Percentiles rank a stretch among this genome's conserved stretches.
Conservation (phyloP, 2,888 invertebrate species). For the Zele albiditarsus region DNA sequence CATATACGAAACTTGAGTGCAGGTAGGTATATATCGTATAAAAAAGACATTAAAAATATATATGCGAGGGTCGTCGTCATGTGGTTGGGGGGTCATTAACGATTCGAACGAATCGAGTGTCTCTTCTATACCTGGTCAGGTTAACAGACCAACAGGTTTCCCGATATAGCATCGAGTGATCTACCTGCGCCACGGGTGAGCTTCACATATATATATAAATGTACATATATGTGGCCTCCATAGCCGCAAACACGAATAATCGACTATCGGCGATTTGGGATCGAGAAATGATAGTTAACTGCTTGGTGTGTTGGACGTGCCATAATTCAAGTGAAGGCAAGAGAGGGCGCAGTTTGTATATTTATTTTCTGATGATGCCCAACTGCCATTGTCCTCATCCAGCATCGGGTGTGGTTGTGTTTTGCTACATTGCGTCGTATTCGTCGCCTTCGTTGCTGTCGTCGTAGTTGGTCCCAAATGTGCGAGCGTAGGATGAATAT, state of each 20-base stretch:
- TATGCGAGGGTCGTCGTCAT: conserved; percentile 17
- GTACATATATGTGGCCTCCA: background rate
- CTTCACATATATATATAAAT: conserved; percentile 36
- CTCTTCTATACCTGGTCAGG: conserved; percentile 26
- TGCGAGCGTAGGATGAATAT: conserved; percentile 13
- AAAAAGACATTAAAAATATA: background rate
- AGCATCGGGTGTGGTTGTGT: conserved; percentile 37
- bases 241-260: conserved; percentile 38
- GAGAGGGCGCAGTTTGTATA: conserved; percentile 15
- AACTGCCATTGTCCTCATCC: conserved; percentile 31
- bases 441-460: background rate
- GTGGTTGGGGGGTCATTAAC: conserved; percentile 28
- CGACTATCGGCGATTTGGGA: conserved; percentile 50
- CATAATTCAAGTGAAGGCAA: conserved; percentile 20
- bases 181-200: conserved; percentile 45
- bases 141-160: conserved; percentile 38
- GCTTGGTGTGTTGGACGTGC: background rate
- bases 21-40: too few species aligned
- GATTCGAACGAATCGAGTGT: conserved; percentile 34
- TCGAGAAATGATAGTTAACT: conserved; percentile 59
- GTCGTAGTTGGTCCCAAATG: background rate
- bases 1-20: background rate
- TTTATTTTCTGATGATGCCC: background rate
- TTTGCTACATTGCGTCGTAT: background rate
- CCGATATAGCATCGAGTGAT: conserved; percentile 29